Evolutionary conservation across 2,113 vertebrate species (phyloP), one percentile per base, ranked within the genome.

Genomic region (Theropithecus gelada): DNA sequence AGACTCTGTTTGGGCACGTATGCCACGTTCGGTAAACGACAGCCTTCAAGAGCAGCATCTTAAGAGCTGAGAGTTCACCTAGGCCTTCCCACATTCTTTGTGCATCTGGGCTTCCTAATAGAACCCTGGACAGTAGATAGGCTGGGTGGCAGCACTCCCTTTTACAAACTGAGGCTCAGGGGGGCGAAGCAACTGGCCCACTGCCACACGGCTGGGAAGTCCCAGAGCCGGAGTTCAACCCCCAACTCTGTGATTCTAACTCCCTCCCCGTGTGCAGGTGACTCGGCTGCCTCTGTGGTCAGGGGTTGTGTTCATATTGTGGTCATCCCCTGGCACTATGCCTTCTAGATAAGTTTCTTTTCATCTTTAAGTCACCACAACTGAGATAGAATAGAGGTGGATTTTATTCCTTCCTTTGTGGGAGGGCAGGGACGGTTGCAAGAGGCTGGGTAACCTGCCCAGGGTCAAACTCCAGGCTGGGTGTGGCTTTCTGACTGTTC

Each of bases 61-160:
- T 2, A 25, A 61, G 52, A 76, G 13, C 81, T 12, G 43, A 18
- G 22, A 22, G 57, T n/a, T 9, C 25, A n/a, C 72, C 32, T 6
- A 2, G 14, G 20, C 12, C 75, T 55, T 57, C 25, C 68, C 6
- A 0, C 25, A 1, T 27, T 50, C 78, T 43, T 72, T 25, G 32
- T 5, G 8, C n/a, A 1, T 70, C 38, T 6, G 17, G n/a, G 52
- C 55, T 75, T 84, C 17, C 0, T 3, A 1, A 17, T 4, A 1
- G 18, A 12, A 40, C 7, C 68, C 52, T 25, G 57, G 48, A 45
- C 14, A 20, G 70, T 17, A 43, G 35, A 25, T 2, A 13, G 22
- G 8, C 4, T 23, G 45, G 27, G 38, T 6, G 2, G 50, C 45
- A 45, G 59, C 3, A 0, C 40, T 43, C 13, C 1, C 5, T 17